Percentiles rank a stretch among this genome's conserved stretches.
Conservation (phyloP, 2,797 vertebrate genomes). For the Enteromius mattozi region DNA sequence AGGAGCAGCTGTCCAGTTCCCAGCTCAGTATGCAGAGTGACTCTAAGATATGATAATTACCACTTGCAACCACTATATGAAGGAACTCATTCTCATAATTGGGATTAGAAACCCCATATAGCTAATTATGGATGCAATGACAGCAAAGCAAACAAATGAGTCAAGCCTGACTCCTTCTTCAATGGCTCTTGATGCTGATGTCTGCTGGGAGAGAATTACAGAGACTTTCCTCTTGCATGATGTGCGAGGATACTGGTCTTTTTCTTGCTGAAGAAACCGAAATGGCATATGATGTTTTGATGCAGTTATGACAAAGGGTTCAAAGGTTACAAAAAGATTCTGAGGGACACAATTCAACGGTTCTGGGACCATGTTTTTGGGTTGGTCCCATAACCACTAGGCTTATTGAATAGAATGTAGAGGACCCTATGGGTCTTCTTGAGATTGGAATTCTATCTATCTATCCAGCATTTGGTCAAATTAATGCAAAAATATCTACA, state of each 20-base stretch:
- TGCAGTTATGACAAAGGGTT: background rate
- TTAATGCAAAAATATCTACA: background rate
- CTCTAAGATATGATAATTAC: constrained; percentile 65
- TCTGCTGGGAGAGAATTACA: constrained; percentile 38
- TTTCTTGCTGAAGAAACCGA: background rate
- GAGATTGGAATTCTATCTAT: background rate
- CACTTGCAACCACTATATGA: constrained; percentile 60
- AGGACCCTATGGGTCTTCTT: background rate
- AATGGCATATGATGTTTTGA: background rate
- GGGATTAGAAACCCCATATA: constrained; percentile 44
- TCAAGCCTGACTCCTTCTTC: constrained; percentile 29
- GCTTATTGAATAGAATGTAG: background rate
- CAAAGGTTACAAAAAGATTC: background rate
- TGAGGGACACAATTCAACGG: background rate
- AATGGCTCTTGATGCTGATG: constrained; percentile 22
- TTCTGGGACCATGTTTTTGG: background rate
- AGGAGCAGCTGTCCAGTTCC: constrained; percentile 78
- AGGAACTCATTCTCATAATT: constrained; percentile 62
- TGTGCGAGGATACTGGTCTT: background rate
- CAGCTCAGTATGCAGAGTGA: constrained; percentile 68
- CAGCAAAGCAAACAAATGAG: constrained; percentile 53
- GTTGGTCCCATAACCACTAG: background rate
- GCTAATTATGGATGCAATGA: constrained; percentile 56
- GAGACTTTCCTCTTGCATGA: constrained; percentile 3
- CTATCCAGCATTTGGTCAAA: background rate